Evolutionary conservation across 2,888 invertebrate species (phyloP), one percentile per base, ranked within the genome.

Genomic region (Drosophila testacea): DNA sequence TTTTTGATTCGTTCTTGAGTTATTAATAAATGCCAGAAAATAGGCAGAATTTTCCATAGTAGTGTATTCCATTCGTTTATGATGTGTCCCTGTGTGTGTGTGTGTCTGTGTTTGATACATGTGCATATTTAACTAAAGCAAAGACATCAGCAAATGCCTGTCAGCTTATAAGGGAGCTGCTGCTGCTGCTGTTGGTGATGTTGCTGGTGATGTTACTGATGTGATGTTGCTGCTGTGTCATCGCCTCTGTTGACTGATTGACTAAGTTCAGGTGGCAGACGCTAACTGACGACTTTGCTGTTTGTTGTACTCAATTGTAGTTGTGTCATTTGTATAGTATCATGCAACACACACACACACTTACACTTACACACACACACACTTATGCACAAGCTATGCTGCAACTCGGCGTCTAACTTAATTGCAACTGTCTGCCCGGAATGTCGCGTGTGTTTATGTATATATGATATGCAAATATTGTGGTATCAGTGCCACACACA

Each of bases 391-490:
- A 50, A 22, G 5, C 22, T 50, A 63, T 52, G 22, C 44, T 59
- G n/a, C 52, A 62, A 42, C 51, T 66, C 65, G 61, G 61, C 50
- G 61, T 79, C 79, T 73, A 83, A 83, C 81, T 79, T 86, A 86
- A 88, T 84, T 84, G 89, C 82, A 69, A 73, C 81, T 88, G 83
- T 79, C 79, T 86, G 76, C 59, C 44, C 56, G 73, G 71, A 54
- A 69, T 83, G 68, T 77, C 84, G 89, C 75, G 72, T 76, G 71
- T 89, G 89, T 79, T 88, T 85, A 89, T 85, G 89, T 79, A 85
- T 76, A 69, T 85, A 85, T 88, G 87, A 85, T 85, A 85, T 85
- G 85, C 87, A 89, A 85, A 85, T 85, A 83, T 86, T 88, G 79
- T 87, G 77, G 76, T 87, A 89, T 87, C 89, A 73, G 64, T 73